Base-by-base conservation (phyloP, 2,888 invertebrate species). In the Drosophila colorata region DNA sequence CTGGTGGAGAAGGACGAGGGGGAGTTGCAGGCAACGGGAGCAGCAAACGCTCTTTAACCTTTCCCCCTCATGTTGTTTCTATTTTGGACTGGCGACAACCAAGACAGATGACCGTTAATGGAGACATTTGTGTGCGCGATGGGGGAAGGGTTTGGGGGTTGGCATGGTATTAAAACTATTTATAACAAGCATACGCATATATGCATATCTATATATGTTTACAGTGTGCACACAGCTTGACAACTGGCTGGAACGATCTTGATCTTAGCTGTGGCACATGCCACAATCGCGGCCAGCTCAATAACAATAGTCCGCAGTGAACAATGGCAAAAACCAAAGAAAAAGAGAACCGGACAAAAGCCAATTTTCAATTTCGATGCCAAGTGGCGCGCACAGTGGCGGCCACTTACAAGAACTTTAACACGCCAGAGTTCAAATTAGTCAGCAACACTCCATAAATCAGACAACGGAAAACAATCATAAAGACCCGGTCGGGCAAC, bases 391-490 rank as follows among this genome's bases (percentile, higher is more conserved):
- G 59, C 60, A 74, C 76, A 56, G 74, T 76, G 76, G 76, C 76
- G 52, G 53, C 56, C 76, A 72, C 51, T 75, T 75, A 75, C 74
- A 75, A 76, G 78, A 76, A 76, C 76, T 70, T 76, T 69, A 77
- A 74, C 76, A 76, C 77, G 76, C 58, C 71, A 65, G 68, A 86
- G 84, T 80, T 83, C 71, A 86, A 83, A 83, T 87, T 83, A 83
- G 82, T 83, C 82, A 83, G 82, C 84, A 53, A 78, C 82, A 83
- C 82, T 83, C 82, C 84, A 83, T 83, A 83, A 83, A 83, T 83
- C 87, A 83, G 87, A 68, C 87, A 69, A 73, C 72, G 63, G 59
- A 38, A 72, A 68, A 69, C 72, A 74, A 74, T 76, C 72, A 76
- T 63, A 74, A 74, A 63, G 51, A 61, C 41, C 56, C 37, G 46